A percentile compares a stretch with the other conserved stretches of the same genome.
Conservation (phyloP, 2,888 invertebrate species). For the Drosophila percnosoma region DNA sequence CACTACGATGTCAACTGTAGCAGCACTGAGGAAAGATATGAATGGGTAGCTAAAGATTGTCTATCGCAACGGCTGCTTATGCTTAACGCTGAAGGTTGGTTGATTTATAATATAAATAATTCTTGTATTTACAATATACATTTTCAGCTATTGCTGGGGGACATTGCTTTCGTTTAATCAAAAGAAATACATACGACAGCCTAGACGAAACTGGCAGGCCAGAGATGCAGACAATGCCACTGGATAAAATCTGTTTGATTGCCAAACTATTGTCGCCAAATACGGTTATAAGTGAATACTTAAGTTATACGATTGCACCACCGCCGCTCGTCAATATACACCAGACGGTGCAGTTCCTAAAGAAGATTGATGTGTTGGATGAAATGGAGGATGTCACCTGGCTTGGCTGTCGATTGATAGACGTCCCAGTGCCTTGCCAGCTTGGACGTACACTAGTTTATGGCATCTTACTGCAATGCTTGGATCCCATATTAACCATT, state of each 20-base stretch:
- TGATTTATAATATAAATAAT: not conserved
- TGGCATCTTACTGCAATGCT: slow-evolving; percentile 94
- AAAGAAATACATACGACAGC: slow-evolving; percentile 24
- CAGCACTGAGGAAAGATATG: slow-evolving; percentile 38
- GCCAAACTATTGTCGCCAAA: slow-evolving; percentile 55
- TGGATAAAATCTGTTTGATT: slow-evolving; percentile 62
- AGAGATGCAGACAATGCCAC: slow-evolving; percentile 43
- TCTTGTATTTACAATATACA: not conserved
- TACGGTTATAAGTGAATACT: slow-evolving; percentile 57
- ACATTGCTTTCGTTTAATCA: slow-evolving; percentile 57
- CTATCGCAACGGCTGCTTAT: slow-evolving; percentile 45
- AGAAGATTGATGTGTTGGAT: slow-evolving; percentile 94
- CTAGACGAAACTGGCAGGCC: slow-evolving; percentile 28
- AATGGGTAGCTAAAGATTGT: slow-evolving; percentile 61
- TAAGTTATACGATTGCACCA: slow-evolving; percentile 46
- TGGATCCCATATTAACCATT: slow-evolving; percentile 96
- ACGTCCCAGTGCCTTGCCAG: slow-evolving; percentile 95
- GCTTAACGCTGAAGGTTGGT: slow-evolving; percentile 50
- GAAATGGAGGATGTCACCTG: slow-evolving; percentile 92
- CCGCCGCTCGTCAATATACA: slow-evolving; percentile 53
- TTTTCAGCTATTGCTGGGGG: slow-evolving; percentile 11
- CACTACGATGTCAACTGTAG: slow-evolving; percentile 36
- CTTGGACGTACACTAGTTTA: slow-evolving; percentile 96
- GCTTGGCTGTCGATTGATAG: slow-evolving; percentile 92
- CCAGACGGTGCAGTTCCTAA: slow-evolving; percentile 88